phyloP scores from a whole-genome alignment of 2,888 invertebrate species.

The Stenotaenia linearis region DNA sequence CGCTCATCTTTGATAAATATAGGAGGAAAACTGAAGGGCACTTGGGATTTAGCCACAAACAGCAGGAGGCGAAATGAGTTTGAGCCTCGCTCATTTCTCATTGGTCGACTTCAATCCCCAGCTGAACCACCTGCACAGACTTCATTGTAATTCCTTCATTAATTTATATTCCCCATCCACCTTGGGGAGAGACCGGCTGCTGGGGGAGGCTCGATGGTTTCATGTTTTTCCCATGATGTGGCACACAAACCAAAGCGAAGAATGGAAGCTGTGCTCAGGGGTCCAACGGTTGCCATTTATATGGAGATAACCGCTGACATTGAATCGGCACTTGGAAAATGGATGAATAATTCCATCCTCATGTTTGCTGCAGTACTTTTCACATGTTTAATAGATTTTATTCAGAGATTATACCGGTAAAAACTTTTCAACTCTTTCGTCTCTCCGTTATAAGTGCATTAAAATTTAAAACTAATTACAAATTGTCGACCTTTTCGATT shows the following conservation, averaged over 20 bases:
- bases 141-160: constrained; percentile 26
- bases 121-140: constrained; percentile 26
- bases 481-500: not conserved
- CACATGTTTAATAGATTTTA: not conserved
- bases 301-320: constrained; percentile 17
- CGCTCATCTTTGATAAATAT: constrained; percentile 26
- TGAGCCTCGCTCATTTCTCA: constrained; percentile 23
- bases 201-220: not conserved
- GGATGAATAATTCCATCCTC: constrained; percentile 5
- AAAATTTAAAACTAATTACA: not conserved
- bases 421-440: not conserved
- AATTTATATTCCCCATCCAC: constrained; percentile 26
- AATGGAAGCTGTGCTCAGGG: constrained; percentile 6
- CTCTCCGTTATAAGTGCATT: not conserved
- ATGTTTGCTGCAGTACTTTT: not conserved
- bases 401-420: not conserved
- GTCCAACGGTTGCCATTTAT: constrained; percentile 20
- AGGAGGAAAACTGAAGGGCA: constrained; percentile 12
- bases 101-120: constrained; percentile 10
- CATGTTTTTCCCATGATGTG: constrained; percentile 26
- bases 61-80: constrained; percentile 19
- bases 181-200: not conserved
- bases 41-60: constrained; percentile 24
- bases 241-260: not conserved
- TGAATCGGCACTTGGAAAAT: constrained; percentile 12